phyloP scores from a whole-genome alignment of 2,797 vertebrate genomes.

The Gila robusta region DNA sequence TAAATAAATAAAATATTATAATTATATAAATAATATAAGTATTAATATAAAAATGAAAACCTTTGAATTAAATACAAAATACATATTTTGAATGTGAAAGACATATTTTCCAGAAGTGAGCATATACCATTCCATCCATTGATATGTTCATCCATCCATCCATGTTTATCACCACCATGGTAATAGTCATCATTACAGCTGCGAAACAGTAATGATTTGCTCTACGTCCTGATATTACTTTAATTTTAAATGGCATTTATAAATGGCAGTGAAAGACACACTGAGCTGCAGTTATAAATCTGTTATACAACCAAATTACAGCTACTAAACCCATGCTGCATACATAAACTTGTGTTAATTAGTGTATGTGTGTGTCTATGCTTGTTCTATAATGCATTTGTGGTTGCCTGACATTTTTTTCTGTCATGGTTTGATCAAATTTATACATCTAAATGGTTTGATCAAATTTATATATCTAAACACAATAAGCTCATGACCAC shows the following conservation, averaged over 20 bases:
- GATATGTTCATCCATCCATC: background rate
- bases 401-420: slow-evolving; percentile 14
- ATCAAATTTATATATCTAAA: too few relatives aligned
- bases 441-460: background rate
- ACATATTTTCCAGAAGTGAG: background rate
- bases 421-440: background rate
- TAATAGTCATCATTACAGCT: slow-evolving; percentile 14
- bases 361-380: background rate
- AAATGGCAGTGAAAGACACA: background rate
- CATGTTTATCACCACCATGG: background rate
- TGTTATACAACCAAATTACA: background rate
- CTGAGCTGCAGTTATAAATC: background rate
- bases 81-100: background rate
- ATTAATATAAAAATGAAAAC: background rate
- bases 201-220: background rate
- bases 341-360: background rate
- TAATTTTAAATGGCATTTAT: too few relatives aligned
- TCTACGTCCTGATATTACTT: background rate
- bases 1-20: background rate
- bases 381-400: background rate
- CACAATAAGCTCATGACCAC: background rate
- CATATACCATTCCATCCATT: background rate
- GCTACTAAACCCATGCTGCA: background rate
- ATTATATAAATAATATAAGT: background rate
- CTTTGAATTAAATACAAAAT: background rate